Percentiles rank a stretch among this genome's conserved stretches.
Evolutionary conservation across 2,888 invertebrate species (phyloP).

Genomic region (Caenorhabditis angaria): DNA sequence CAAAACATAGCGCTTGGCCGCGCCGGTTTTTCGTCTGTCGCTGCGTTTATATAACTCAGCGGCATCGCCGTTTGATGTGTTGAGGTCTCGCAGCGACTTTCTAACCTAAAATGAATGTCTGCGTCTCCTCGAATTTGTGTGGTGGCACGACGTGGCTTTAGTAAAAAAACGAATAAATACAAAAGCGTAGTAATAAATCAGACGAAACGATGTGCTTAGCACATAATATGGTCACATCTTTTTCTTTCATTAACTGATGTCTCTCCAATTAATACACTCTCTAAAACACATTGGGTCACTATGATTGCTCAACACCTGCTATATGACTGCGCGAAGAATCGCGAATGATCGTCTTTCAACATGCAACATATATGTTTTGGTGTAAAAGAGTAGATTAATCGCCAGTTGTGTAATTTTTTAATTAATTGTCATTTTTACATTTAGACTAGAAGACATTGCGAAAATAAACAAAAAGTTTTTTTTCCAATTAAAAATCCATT

Average conservation of each 20-base stretch:
- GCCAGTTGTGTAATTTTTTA: too few relatives aligned
- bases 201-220: constrained; percentile 1
- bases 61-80: too few relatives aligned
- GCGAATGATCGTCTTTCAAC: not conserved
- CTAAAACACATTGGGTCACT: constrained; percentile 11
- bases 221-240: not conserved
- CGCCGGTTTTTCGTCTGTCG: too few relatives aligned
- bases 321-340: not conserved
- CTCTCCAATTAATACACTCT: not conserved
- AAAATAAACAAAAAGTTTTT: not conserved
- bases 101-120: too few relatives aligned
- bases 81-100: too few relatives aligned
- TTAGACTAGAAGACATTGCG: not conserved
- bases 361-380: not conserved
- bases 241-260: not conserved
- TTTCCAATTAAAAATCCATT: not conserved
- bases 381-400: too few relatives aligned
- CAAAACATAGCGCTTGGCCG: too few relatives aligned
- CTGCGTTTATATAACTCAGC: too few relatives aligned
- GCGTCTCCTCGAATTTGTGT: too few relatives aligned
- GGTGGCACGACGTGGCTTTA: too few relatives aligned
- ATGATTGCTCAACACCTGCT: constrained; percentile 11
- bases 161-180: constrained; percentile 10
- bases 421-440: not conserved
- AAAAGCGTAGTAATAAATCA: constrained; percentile 1